Evolutionary conservation across 2,113 vertebrate genomes (phyloP).

Genomic region (Podocnemis expansa): DNA sequence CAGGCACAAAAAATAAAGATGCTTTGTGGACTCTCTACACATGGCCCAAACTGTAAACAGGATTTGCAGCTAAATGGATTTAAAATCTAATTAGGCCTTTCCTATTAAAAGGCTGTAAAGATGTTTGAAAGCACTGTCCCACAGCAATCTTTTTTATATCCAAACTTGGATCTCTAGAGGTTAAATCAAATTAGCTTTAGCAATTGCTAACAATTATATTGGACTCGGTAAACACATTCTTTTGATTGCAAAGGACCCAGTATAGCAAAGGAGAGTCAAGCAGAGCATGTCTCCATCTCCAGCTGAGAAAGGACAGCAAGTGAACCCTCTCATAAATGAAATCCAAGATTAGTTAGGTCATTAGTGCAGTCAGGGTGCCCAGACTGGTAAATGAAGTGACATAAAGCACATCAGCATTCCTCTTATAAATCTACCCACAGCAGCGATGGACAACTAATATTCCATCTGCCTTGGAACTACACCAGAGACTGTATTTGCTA

Average conservation of each 20-base stretch:
- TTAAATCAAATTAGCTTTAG: background rate
- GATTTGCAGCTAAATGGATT: constrained; percentile 19
- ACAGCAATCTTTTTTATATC: background rate
- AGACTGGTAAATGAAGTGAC: background rate
- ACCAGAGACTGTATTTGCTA: background rate
- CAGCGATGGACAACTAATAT: background rate
- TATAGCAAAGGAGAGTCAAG: background rate
- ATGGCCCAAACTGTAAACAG: background rate
- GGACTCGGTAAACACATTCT: background rate
- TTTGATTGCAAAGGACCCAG: background rate
- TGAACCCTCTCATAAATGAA: background rate
- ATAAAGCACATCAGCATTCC: background rate
- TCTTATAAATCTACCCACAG: background rate
- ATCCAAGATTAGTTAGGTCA: background rate
- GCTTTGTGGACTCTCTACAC: background rate
- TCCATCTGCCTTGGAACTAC: background rate
- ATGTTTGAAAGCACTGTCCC: background rate
- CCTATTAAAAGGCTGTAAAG: background rate
- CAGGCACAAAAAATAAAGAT: background rate
- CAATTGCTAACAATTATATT: background rate
- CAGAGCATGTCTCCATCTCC: background rate
- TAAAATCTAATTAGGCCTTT: background rate
- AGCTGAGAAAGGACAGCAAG: background rate
- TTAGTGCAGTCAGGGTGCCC: background rate
- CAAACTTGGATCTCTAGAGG: background rate